These are phyloP conservation scores for Orycteropus afer DNA, from an alignment of 2,113 vertebrate genomes.

Conservation along the genomic window DNA sequence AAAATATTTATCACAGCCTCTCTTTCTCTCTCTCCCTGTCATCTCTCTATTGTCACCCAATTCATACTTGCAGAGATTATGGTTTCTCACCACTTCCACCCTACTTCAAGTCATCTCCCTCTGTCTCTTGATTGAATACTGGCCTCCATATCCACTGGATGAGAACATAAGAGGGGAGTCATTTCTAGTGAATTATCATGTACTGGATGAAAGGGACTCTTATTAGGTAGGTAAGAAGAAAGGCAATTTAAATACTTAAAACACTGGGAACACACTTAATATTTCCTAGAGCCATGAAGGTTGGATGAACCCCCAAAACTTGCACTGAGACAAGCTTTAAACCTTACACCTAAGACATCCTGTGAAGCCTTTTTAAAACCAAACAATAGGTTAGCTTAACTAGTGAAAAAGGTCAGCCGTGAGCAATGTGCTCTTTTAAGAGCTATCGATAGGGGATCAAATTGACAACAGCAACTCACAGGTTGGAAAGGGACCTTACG, in stretches of 20 bases:
- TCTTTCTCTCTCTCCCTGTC: not conserved
- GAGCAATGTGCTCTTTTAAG: too few species aligned
- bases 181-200: slow-evolving; percentile 21
- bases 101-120: accelerated
- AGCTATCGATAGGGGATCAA: not conserved
- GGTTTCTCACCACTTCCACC: not conserved
- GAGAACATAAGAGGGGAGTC: not conserved
- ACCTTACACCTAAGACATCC: not conserved
- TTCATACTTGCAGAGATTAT: not conserved
- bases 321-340: not conserved
- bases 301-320: not conserved
- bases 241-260: slow-evolving; percentile 71
- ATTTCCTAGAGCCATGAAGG: not conserved
- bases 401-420: too few species aligned
- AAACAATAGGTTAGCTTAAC: too few species aligned
- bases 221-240: slow-evolving; percentile 68
- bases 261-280: slow-evolving; percentile 4
- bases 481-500: not conserved
- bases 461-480: not conserved
- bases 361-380: too few species aligned
- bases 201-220: slow-evolving; percentile 62
- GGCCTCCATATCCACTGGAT: not conserved
- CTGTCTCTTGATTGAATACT: not conserved
- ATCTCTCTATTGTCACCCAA: not conserved
- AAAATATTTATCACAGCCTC: not conserved